Evolutionary conservation across 2,797 vertebrate genomes (phyloP).

Genomic region (Pipistrellus kuhlii): DNA sequence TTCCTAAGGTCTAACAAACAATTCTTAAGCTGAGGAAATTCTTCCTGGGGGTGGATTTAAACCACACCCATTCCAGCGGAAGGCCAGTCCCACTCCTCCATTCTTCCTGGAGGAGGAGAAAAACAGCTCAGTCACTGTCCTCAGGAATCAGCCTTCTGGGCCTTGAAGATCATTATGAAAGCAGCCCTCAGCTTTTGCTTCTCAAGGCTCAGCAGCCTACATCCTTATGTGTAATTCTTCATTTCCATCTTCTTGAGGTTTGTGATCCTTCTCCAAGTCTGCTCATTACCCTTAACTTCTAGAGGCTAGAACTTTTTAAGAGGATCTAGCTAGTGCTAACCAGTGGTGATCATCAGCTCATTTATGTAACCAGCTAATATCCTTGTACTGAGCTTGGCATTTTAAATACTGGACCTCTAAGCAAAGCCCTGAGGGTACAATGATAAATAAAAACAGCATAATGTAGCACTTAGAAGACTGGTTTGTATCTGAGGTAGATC

Average conservation of each 20-base stretch:
- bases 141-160: slow-evolving; percentile 69
- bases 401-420: background rate
- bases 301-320: slow-evolving; percentile 1
- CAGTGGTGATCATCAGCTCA: background rate
- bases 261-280: slow-evolving; percentile 37
- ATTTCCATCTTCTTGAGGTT: slow-evolving; percentile 65
- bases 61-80: background rate
- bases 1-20: slow-evolving; percentile 65
- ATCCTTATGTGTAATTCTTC: slow-evolving; percentile 62
- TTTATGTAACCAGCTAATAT: background rate
- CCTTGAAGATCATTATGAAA: slow-evolving; percentile 76
- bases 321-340: background rate
- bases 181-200: slow-evolving; percentile 55
- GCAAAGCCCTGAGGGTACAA: background rate
- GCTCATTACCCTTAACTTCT: slow-evolving; percentile 22
- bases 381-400: background rate
- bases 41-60: slow-evolving; percentile 62
- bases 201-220: slow-evolving; percentile 61
- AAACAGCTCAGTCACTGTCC: slow-evolving; percentile 82
- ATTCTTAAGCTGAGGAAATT: slow-evolving; percentile 54
- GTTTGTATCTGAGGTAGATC: background rate
- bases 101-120: slow-evolving; percentile 76
- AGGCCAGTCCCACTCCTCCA: slow-evolving; percentile 3
- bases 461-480: background rate
- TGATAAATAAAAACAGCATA: background rate